Evolutionary conservation across 1,140 invertebrate genomes (phyloP), one percentile per base, ranked within the genome.

Genomic region (Bicyclus anynana): DNA sequence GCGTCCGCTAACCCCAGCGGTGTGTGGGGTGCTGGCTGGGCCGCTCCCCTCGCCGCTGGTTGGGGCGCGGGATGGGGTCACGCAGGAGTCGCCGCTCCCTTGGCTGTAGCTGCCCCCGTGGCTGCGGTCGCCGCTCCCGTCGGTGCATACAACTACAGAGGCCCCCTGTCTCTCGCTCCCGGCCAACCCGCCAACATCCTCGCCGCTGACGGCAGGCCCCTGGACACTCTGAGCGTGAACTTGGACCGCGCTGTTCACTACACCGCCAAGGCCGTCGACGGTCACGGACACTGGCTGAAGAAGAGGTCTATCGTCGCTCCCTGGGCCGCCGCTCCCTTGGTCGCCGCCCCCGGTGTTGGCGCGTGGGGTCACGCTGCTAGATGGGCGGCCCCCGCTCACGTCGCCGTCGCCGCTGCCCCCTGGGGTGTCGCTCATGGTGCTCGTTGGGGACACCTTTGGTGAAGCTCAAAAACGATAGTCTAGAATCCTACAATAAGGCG

Each of bases 191-290:
- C 77, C 50, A 71, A 68, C 58, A 61, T 78, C 53, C 47, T 77
- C 5, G 70, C 33, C 26, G 62, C 74, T 33, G 72, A 77, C 23
- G 77, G 79, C 62, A 71, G 67, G 53, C 80, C 75, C 7, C 53
- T 83, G 5, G 83, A 82, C 53, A 80, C 85, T 48, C 59, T 81
- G 47, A 80, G 81, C 35, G 87, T 89, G 1, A 84, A 87, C 63
- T 61, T 83, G 49, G 89, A 87, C 62, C 78, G 84, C 51, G 73
- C 82, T 12, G 77, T 81, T 27, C 80, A 86, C 60, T 44, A 55
- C 40, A 62, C 68, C 10, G 71, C 74, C 14, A 73, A 78, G 58
- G 55, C 57, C 14, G 47, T 57, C 47, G 59, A 66, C 13, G 37
- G 37, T 18, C 50, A 21, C n/a, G 50, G 26, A 17, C 57, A 59